phyloP scores from a whole-genome alignment of 2,797 vertebrate genomes.

The Platyrinchus mystaceus region DNA sequence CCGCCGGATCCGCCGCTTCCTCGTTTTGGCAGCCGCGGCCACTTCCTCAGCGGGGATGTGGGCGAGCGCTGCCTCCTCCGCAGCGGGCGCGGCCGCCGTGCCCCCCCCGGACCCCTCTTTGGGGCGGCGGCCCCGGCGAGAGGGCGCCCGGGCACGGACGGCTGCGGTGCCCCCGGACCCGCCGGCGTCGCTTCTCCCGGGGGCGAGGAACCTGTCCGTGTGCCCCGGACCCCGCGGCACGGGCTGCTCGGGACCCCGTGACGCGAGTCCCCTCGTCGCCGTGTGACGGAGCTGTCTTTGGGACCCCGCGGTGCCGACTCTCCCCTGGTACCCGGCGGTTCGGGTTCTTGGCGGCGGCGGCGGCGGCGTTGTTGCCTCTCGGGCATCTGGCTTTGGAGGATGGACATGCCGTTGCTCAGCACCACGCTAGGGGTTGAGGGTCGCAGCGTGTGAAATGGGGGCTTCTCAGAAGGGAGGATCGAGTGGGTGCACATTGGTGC shows the following conservation, averaged over 20 bases:
- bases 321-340: rapidly evolving
- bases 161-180: background rate
- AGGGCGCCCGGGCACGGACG: background rate
- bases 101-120: background rate
- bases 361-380: rapidly evolving
- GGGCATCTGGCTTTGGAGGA: background rate
- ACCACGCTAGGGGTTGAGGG: rapidly evolving
- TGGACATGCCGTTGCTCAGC: rapidly evolving
- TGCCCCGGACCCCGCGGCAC: rapidly evolving
- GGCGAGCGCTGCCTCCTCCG: background rate
- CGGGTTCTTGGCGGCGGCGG: background rate
- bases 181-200: no score
- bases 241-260: no score
- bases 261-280: rapidly evolving
- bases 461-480: background rate
- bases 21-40: conserved; percentile 11
- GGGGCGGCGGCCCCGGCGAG: background rate
- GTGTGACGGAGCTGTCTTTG: rapidly evolving
- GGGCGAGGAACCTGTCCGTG: no score
- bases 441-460: rapidly evolving
- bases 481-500: rapidly evolving
- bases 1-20: conserved; percentile 22
- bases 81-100: background rate
- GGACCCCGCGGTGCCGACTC: background rate
- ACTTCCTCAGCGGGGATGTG: conserved; percentile 45